These are phyloP conservation scores for Macroramphosus scolopax DNA, from an alignment of 2,797 vertebrate species.

Conservation along the genomic window DNA sequence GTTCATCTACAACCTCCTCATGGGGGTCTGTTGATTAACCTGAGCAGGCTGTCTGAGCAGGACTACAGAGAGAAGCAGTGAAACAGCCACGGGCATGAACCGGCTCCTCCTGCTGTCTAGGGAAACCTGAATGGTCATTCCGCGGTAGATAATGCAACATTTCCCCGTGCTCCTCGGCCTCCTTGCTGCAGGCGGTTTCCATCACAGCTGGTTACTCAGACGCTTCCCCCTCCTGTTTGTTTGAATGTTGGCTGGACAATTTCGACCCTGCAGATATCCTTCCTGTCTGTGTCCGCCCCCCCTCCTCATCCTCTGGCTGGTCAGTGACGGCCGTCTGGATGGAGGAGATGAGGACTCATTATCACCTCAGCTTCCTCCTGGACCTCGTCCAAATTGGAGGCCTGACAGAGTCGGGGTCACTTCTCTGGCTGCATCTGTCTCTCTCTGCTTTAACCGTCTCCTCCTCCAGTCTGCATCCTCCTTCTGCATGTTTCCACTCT, in stretches of 20 bases:
- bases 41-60: too few species aligned
- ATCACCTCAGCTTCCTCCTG: constrained; percentile 60
- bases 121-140: constrained; percentile 19
- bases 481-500: too few species aligned
- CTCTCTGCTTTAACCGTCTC: constrained; percentile 16
- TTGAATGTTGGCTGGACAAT: constrained; percentile 41
- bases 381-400: constrained; percentile 56
- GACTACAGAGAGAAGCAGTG: neutral
- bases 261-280: constrained; percentile 37
- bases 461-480: too few species aligned
- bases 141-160: constrained; percentile 26
- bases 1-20: too few species aligned
- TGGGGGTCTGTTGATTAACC: too few species aligned
- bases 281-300: constrained; percentile 20
- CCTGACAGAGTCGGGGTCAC: constrained; percentile 52
- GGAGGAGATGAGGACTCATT: constrained; percentile 66
- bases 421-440: constrained; percentile 25
- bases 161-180: constrained; percentile 25
- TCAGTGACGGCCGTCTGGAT: constrained; percentile 52
- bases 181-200: constrained; percentile 40
- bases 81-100: constrained; percentile 14
- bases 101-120: constrained; percentile 13
- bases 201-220: constrained; percentile 45
- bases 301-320: constrained; percentile 32
- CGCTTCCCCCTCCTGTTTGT: constrained; percentile 20